phyloP scores from a whole-genome alignment of 2,888 invertebrate genomes.

The Barypeithes pellucidus region DNA sequence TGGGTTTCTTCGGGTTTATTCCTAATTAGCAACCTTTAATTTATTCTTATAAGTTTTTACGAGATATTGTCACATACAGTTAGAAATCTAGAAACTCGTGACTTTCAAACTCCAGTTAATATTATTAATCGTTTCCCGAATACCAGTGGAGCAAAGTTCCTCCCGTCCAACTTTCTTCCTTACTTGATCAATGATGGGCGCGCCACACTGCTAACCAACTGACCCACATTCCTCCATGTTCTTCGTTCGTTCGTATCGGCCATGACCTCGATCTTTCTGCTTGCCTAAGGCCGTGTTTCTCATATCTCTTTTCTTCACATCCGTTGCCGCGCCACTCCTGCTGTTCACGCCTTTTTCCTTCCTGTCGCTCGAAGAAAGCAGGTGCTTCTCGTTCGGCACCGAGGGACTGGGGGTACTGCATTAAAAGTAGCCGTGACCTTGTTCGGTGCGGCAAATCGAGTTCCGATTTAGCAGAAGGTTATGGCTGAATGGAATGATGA shows the following conservation, averaged over 20 bases:
- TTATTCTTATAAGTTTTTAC: too few species aligned
- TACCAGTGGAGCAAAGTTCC: slow-evolving; percentile 39
- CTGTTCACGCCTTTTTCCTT: slow-evolving; percentile 47
- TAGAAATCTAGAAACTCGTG: too few species aligned
- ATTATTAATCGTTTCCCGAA: too few species aligned
- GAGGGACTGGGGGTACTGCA: slow-evolving; percentile 45
- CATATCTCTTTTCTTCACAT: slow-evolving; percentile 40
- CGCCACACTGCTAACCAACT: slow-evolving; percentile 49
- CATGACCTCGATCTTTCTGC: slow-evolving; percentile 42
- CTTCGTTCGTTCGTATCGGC: slow-evolving; percentile 41
- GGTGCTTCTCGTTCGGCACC: slow-evolving; percentile 33
- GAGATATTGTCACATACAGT: too few species aligned
- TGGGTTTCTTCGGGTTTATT: too few species aligned
- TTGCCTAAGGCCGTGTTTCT: slow-evolving; percentile 29
- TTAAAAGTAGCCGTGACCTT: slow-evolving; percentile 35
- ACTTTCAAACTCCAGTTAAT: too few species aligned
- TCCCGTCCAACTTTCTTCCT: slow-evolving; percentile 39
- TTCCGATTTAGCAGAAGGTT: background rate
- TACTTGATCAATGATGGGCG: slow-evolving; percentile 37
- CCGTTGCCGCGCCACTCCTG: slow-evolving; percentile 23
- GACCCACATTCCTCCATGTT: slow-evolving; percentile 42
- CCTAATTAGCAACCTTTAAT: too few species aligned
- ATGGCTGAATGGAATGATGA: background rate
- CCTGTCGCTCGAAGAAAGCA: slow-evolving; percentile 41
- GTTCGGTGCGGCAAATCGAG: slow-evolving; percentile 3